Conservation (phyloP, 2,797 vertebrate genomes). For the Coranthus polyacanthus region DNA sequence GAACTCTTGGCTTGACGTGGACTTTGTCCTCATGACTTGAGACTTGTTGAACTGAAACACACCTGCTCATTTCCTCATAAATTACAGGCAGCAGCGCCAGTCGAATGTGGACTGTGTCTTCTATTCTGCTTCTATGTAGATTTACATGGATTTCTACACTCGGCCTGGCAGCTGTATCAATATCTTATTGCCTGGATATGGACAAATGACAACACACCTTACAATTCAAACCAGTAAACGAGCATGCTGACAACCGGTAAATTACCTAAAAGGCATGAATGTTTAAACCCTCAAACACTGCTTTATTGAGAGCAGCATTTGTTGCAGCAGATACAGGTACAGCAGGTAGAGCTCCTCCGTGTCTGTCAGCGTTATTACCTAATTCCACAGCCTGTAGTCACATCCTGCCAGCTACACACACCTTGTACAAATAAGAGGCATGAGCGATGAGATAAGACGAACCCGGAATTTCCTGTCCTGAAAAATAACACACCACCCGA, state of each 20-base stretch:
- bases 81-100: background rate
- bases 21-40: background rate
- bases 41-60: background rate
- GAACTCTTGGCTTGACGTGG: too few relatives aligned
- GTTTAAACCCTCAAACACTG: background rate
- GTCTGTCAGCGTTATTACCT: conserved; percentile 8
- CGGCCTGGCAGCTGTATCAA: too few relatives aligned
- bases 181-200: background rate
- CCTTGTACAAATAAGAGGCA: conserved; percentile 48
- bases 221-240: conserved; percentile 17
- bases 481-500: conserved; percentile 18
- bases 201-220: background rate
- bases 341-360: conserved; percentile 6
- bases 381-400: conserved; percentile 48
- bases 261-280: background rate
- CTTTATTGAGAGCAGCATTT: conserved; percentile 3
- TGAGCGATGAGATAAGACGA: background rate
- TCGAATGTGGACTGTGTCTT: too few relatives aligned
- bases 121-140: too few relatives aligned
- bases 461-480: conserved; percentile 44
- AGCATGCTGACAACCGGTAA: background rate
- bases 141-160: background rate
- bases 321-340: conserved; percentile 39
- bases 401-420: conserved; percentile 10
- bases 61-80: background rate